These are phyloP conservation scores for Erythrocercus mccallii DNA, from an alignment of 2,113 vertebrate species.

Conservation along the genomic window DNA sequence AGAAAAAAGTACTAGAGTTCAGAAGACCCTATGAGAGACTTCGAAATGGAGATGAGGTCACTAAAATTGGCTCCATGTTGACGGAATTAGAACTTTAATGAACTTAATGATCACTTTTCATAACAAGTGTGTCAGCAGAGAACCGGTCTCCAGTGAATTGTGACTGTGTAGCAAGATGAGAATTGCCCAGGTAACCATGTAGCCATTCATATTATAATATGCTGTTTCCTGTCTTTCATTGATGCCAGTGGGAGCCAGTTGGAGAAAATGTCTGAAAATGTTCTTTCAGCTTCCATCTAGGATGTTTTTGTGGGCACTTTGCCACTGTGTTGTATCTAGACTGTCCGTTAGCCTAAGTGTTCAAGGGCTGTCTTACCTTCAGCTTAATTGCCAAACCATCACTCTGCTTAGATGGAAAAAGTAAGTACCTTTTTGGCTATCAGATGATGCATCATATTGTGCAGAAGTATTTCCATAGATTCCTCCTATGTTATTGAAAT, in stretches of 20 bases:
- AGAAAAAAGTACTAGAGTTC: not conserved
- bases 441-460: not conserved
- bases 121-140: not conserved
- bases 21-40: not conserved
- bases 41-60: not conserved
- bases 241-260: not conserved
- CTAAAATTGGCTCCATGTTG: not conserved
- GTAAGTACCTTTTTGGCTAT: not conserved
- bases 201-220: not conserved
- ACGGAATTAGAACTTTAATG: not conserved
- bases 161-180: not conserved
- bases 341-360: not conserved
- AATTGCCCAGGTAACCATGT: not conserved
- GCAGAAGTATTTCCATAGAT: not conserved
- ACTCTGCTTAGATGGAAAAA: not conserved
- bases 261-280: not conserved
- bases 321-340: not conserved
- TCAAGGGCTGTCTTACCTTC: not conserved
- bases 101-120: not conserved
- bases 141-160: not conserved
- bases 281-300: not conserved
- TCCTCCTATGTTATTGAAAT: not conserved
- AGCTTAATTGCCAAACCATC: not conserved
- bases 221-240: not conserved
- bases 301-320: not conserved